Conservation (phyloP, 2,797 vertebrate species). For the Hyperoplus lanceolatus region DNA sequence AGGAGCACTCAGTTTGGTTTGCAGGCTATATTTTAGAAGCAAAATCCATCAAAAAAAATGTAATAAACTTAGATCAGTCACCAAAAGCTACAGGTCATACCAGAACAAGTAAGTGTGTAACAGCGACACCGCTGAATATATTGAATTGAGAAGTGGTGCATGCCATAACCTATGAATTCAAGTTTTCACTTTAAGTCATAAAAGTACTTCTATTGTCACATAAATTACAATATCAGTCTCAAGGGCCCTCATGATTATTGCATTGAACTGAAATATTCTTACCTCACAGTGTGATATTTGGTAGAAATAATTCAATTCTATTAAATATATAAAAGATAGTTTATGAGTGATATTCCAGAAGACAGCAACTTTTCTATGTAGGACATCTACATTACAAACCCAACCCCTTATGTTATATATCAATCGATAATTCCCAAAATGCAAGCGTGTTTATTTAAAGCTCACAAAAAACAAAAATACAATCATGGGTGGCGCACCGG, state of each 20-base stretch:
- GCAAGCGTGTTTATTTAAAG: conserved; percentile 25
- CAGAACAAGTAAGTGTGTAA: neutral
- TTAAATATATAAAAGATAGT: conserved; percentile 23
- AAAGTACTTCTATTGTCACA: neutral
- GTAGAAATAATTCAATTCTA: conserved; percentile 21
- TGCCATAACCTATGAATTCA: neutral
- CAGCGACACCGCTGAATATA: neutral
- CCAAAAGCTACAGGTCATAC: neutral
- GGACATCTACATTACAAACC: conserved; percentile 48
- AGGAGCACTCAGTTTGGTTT: neutral
- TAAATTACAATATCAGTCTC: neutral
- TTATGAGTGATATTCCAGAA: conserved; percentile 25
- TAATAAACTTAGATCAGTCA: neutral
- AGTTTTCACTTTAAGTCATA: neutral
- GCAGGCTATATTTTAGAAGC: neutral
- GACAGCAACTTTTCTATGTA: conserved; percentile 42
- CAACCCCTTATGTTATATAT: conserved; percentile 31
- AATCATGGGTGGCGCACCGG: neutral
- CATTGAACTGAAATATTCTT: neutral
- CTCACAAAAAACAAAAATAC: conserved; percentile 31
- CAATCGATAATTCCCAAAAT: conserved; percentile 29
- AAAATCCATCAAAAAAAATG: neutral
- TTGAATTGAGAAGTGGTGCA: neutral
- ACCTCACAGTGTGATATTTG: neutral
- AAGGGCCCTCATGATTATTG: neutral